phyloP scores from a whole-genome alignment of 2,113 vertebrate species.

The Gnathonemus echidnorhynchus region DNA sequence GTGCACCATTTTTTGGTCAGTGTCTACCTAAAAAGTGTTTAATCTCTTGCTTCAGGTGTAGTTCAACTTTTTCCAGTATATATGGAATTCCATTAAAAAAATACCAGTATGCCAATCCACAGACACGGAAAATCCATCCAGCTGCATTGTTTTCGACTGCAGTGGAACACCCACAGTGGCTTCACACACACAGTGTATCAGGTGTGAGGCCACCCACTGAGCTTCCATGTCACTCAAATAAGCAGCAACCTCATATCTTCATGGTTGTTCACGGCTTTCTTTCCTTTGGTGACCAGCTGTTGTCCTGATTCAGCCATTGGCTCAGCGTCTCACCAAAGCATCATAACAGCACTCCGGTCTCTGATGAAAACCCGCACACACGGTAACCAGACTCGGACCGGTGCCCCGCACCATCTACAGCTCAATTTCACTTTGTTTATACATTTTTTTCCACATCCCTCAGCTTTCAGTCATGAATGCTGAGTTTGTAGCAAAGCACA shows the following conservation, averaged over 20 bases:
- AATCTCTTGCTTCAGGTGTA: not conserved
- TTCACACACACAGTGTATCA: not conserved
- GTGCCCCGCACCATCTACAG: not conserved
- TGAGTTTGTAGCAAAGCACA: conserved; percentile 48
- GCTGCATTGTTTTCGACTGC: not conserved
- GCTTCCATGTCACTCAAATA: not conserved
- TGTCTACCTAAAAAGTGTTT: not conserved
- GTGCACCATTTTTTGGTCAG: not conserved
- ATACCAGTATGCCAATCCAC: not conserved
- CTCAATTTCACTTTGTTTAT: conserved; percentile 32
- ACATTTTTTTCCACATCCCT: conserved; percentile 12
- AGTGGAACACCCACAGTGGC: not conserved
- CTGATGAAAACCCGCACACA: not conserved
- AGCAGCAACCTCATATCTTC: not conserved
- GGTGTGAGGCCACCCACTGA: not conserved
- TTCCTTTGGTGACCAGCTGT: not conserved
- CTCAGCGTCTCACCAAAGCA: conserved; percentile 39
- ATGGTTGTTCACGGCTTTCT: not conserved
- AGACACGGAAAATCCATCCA: not conserved
- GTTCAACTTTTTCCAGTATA: not conserved
- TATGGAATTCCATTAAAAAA: not conserved
- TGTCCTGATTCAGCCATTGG: not conserved
- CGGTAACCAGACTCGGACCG: not conserved
- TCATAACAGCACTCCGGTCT: conserved; percentile 25
- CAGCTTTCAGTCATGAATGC: conserved; percentile 37